Base-by-base conservation (phyloP, 2,888 invertebrate genomes). In the Parnassius smintheus region DNA sequence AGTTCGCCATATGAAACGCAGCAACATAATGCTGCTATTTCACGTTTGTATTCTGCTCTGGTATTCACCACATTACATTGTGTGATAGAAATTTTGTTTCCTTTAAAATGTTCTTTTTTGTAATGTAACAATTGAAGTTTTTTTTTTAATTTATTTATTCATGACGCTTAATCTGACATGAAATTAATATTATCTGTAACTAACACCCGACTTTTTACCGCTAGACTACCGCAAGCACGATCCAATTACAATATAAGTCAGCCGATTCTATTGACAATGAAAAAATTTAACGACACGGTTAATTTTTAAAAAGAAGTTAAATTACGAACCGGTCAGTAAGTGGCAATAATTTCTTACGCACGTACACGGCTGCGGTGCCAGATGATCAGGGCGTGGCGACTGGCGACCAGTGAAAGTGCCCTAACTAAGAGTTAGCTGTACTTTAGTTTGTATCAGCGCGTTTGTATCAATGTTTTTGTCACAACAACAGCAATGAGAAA, bases 401-500 rank as follows among this genome's bases (percentile, higher is more conserved):
- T 74, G 68, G 67, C 61, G 70, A 60, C 61, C 72, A 86, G 88
- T 84, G 88, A 89, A 89, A 89, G 89, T 88, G 85, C 82, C 84
- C 80, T 85, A 83, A 75, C 78, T 72, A 68, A 74, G 73, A 66
- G 75, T 75, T 80, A 84, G 73, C 83, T 81, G 84, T 83, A 81
- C 77, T 74, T 78, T 71, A 75, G 70, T 12, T 35, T 35, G 72
- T 73, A 72, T 68, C 64, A 46, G 52, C 59, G 18, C 56, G 35
- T 35, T 35, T 35, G 35, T 35, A 35, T 35, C 35, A 46, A 50
- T 41, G 50, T 59, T 50, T 58, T 55, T 55, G 35, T 59, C 59
- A 59, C 58, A 45, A 59, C 54, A 13, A 49, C 25, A 13, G 42
- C 35, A 50, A 50, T 54, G 45, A 54, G 54, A 62, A 62, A 59